Evolutionary conservation across 1,140 invertebrate species (phyloP).

Genomic region (Drosophila erecta): DNA sequence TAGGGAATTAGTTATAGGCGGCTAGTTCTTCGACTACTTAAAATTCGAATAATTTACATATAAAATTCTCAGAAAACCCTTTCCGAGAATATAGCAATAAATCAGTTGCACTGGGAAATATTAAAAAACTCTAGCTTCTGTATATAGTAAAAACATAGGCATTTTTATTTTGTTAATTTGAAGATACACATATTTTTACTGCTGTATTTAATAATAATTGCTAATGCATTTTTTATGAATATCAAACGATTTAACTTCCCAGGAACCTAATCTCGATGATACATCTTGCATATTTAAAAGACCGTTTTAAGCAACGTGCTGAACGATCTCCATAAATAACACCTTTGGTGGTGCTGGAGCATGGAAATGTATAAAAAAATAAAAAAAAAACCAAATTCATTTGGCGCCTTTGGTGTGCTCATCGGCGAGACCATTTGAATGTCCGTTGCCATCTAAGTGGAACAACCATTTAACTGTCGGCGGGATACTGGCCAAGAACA

Average conservation of each 20-base stretch:
- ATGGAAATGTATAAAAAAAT: slow-evolving; percentile 46
- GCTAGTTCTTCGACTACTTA: slow-evolving; percentile 17
- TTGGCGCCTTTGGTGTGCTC: slow-evolving; percentile 42
- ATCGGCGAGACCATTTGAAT: slow-evolving; percentile 45
- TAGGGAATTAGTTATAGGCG: slow-evolving; percentile 18
- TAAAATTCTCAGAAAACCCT: background rate
- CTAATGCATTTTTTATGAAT: background rate
- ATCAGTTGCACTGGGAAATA: slow-evolving; percentile 5
- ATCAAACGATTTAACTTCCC: slow-evolving; percentile 1
- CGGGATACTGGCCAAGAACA: slow-evolving; percentile 58
- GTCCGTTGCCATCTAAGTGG: slow-evolving; percentile 65
- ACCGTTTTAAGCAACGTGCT: slow-evolving; percentile 20
- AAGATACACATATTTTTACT: too few relatives aligned
- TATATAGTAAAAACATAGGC: background rate
- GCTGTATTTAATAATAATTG: background rate
- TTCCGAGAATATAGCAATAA: background rate
- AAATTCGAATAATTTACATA: slow-evolving; percentile 16
- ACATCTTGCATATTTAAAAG: slow-evolving; percentile 39
- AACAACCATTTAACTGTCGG: slow-evolving; percentile 78
- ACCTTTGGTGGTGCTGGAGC: slow-evolving; percentile 35
- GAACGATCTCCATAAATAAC: slow-evolving; percentile 46
- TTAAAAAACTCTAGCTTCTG: too few relatives aligned
- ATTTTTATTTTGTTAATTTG: too few relatives aligned
- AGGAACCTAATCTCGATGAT: slow-evolving; percentile 24
- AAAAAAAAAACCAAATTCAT: slow-evolving; percentile 24